Evolutionary conservation across 2,797 vertebrate genomes (phyloP).

Genomic region (Hoplostethus atlanticus): DNA sequence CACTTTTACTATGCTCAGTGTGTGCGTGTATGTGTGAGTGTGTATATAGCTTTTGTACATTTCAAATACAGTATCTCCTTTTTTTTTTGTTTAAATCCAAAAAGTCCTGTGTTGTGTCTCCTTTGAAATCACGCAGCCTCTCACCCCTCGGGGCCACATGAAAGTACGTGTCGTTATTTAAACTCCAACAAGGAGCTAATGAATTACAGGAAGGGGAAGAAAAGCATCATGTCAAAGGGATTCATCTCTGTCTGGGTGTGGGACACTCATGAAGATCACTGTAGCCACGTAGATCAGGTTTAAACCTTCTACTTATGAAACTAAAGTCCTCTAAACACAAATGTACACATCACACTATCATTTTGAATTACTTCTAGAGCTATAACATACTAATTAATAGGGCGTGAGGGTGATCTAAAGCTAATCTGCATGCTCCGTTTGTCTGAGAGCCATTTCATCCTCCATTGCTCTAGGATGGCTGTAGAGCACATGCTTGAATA

Average conservation of each 20-base stretch:
- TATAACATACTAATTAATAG: neutral
- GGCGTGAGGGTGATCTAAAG: neutral
- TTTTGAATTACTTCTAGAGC: neutral
- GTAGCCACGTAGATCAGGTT: neutral
- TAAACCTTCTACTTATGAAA: too few relatives aligned
- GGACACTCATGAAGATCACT: neutral
- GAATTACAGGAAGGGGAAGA: constrained; percentile 35
- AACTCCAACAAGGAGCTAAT: constrained; percentile 22
- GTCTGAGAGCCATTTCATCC: constrained; percentile 10
- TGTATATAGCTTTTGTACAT: constrained; percentile 98
- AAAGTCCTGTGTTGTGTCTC: constrained; percentile 60
- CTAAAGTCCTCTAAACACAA: too few relatives aligned
- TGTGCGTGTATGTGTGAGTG: constrained; percentile 44
- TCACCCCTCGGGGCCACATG: constrained; percentile 46
- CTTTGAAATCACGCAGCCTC: constrained; percentile 58
- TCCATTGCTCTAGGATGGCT: constrained; percentile 2
- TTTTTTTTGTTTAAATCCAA: constrained; percentile 70
- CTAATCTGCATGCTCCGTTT: constrained; percentile 14
- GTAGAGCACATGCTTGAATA: constrained; percentile 35
- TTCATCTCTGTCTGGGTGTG: constrained; percentile 27
- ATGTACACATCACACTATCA: too few relatives aligned
- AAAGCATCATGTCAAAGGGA: constrained; percentile 23
- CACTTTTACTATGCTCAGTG: constrained; percentile 80
- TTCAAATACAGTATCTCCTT: constrained; percentile 89
- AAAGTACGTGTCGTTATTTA: constrained; percentile 47